These are phyloP conservation scores for Dipodomys stephensi DNA, from an alignment of 2,113 vertebrate species.

Conservation along the genomic window DNA sequence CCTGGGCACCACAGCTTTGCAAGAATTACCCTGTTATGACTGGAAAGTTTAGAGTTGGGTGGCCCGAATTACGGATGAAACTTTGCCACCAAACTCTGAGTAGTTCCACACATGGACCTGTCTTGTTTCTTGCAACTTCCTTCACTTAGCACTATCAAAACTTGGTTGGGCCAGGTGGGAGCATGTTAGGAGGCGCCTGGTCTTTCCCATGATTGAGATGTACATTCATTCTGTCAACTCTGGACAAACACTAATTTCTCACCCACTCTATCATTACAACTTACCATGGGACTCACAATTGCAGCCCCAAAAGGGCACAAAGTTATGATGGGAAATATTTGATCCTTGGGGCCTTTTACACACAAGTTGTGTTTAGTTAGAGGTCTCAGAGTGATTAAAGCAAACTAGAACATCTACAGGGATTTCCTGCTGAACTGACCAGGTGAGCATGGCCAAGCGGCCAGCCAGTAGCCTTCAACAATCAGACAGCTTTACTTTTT, in stretches of 20 bases:
- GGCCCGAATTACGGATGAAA: neutral
- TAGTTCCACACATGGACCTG: neutral
- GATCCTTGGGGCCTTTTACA: neutral
- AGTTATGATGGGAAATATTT: neutral
- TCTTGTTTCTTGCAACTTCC: neutral
- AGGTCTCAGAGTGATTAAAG: neutral
- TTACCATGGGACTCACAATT: neutral
- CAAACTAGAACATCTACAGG: neutral
- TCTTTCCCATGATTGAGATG: too few species aligned
- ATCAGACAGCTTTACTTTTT: neutral
- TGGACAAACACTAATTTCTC: neutral
- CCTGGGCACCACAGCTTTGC: neutral
- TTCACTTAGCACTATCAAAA: neutral
- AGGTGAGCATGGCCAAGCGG: neutral
- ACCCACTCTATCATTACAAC: neutral
- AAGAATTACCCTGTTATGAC: neutral
- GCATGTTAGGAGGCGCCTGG: neutral
- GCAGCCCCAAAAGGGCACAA: neutral
- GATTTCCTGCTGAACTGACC: neutral
- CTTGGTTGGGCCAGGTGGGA: neutral
- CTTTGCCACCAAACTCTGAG: neutral
- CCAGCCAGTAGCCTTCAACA: neutral
- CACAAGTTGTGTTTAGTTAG: neutral
- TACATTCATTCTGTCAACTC: too few species aligned
- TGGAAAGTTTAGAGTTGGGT: neutral